Percentiles rank a stretch among this genome's conserved stretches.
phyloP scores from a whole-genome alignment of 2,888 invertebrate species.

The Cryptocephalus primarius region DNA sequence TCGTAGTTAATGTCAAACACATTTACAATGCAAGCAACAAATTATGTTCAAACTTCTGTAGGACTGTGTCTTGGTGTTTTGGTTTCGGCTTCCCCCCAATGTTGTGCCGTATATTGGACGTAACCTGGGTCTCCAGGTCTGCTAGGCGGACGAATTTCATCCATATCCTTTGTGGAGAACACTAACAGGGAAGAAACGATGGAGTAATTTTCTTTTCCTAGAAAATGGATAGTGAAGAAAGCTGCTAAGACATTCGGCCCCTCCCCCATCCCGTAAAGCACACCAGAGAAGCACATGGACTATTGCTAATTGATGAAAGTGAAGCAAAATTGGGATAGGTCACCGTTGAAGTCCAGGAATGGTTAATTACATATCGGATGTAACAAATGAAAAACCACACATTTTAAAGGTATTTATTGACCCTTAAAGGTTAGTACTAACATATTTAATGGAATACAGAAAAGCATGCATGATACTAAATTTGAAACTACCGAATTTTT shows the following conservation, averaged over 20 bases:
- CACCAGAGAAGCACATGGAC: too few species aligned
- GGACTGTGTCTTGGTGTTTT: constrained; percentile 41
- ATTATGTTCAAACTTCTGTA: constrained; percentile 20
- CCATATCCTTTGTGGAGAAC: constrained; percentile 35
- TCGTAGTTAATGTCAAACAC: too few species aligned
- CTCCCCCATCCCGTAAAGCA: too few species aligned
- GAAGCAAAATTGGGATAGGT: not conserved
- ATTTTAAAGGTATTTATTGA: too few species aligned
- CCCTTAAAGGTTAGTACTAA: too few species aligned
- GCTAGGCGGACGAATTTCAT: constrained; percentile 45
- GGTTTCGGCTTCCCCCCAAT: constrained; percentile 46
- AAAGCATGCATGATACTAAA: too few species aligned
- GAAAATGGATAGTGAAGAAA: constrained; percentile 17
- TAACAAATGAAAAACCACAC: too few species aligned
- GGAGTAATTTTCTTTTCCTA: constrained; percentile 30
- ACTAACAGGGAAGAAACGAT: constrained; percentile 37
- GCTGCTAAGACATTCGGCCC: too few species aligned
- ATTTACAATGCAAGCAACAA: too few species aligned
- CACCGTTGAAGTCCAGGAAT: constrained; percentile 1
- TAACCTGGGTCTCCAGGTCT: constrained; percentile 63
- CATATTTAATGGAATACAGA: too few species aligned
- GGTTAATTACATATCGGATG: not conserved
- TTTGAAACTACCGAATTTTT: too few species aligned
- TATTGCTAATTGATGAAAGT: too few species aligned
- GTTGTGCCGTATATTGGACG: constrained; percentile 59